phyloP scores from a whole-genome alignment of 92 coral and sea anemone species.

The Porites lobata region DNA sequence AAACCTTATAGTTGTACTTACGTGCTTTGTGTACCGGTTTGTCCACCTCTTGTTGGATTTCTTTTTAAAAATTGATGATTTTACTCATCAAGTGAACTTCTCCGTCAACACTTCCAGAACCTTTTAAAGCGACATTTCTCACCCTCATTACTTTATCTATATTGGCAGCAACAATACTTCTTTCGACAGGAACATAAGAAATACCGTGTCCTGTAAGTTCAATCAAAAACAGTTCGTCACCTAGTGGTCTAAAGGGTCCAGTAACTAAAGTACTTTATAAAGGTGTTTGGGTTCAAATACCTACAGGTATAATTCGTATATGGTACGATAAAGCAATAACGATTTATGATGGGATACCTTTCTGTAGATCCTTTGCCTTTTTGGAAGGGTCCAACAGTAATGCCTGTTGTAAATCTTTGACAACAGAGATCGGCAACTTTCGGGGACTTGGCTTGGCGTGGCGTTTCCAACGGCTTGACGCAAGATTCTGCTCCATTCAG shows the following conservation, averaged over 20 bases:
- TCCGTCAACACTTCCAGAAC: neutral
- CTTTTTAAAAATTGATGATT: conserved; percentile 9
- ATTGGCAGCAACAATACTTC: conserved; percentile 20
- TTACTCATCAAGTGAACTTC: conserved; percentile 6
- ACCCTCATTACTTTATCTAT: conserved; percentile 29
- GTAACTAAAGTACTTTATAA: neutral
- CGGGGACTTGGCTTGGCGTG: conserved; percentile 40
- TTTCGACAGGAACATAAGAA: conserved; percentile 21
- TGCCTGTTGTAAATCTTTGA: conserved; percentile 1
- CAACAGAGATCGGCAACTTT: neutral
- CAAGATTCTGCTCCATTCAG: no score
- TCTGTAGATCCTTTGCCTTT: conserved; percentile 17
- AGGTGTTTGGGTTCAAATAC: neutral
- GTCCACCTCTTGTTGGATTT: conserved; percentile 10
- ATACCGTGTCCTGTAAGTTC: conserved; percentile 25
- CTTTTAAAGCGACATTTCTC: neutral
- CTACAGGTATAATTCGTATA: neutral
- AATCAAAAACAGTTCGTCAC: neutral
- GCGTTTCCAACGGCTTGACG: neutral
- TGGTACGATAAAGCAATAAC: no score
- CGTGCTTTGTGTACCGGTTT: neutral
- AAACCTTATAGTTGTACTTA: neutral
- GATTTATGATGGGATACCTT: neutral
- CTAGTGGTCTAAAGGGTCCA: neutral
- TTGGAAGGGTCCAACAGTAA: conserved; percentile 21